Conservation (phyloP, 2,113 vertebrate species). For the Regulus satrapa region DNA sequence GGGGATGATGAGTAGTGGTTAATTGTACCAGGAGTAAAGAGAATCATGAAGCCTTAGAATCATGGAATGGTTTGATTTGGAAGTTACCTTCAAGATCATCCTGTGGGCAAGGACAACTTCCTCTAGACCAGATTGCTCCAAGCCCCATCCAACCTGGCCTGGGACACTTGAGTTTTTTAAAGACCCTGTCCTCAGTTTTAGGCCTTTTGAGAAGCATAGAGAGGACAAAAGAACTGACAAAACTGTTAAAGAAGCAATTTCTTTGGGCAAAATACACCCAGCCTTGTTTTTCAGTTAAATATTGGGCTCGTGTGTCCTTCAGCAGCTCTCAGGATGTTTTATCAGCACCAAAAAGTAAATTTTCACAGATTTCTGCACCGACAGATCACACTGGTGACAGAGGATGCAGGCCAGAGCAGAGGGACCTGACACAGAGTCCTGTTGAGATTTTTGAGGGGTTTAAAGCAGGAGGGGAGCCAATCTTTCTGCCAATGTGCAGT, state of each 20-base stretch:
- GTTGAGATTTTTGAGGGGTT: not conserved
- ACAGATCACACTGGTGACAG: fast-evolving
- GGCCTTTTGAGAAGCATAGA: not conserved
- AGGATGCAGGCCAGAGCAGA: not conserved
- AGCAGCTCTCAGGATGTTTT: not conserved
- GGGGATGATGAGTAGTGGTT: not conserved
- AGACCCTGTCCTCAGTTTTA: not conserved
- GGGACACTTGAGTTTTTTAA: not conserved
- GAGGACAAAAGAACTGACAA: not conserved
- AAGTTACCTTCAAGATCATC: not conserved
- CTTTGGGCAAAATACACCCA: not conserved
- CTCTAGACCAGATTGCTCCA: not conserved
- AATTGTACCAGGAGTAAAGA: not conserved
- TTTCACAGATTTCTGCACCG: not conserved
- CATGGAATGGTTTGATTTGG: not conserved
- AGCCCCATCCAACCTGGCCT: not conserved
- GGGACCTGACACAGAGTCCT: not conserved
- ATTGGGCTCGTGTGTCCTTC: not conserved
- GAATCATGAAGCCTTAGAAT: not conserved
- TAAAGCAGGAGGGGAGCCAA: not conserved
- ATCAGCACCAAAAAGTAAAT: not conserved
- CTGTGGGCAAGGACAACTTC: not conserved
- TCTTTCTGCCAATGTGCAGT: not conserved
- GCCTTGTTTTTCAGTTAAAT: not conserved
- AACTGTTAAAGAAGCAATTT: not conserved